Percentiles rank a stretch among this genome's conserved stretches.
phyloP scores from a whole-genome alignment of 2,888 invertebrate species.

The Cheilosia pagana region DNA sequence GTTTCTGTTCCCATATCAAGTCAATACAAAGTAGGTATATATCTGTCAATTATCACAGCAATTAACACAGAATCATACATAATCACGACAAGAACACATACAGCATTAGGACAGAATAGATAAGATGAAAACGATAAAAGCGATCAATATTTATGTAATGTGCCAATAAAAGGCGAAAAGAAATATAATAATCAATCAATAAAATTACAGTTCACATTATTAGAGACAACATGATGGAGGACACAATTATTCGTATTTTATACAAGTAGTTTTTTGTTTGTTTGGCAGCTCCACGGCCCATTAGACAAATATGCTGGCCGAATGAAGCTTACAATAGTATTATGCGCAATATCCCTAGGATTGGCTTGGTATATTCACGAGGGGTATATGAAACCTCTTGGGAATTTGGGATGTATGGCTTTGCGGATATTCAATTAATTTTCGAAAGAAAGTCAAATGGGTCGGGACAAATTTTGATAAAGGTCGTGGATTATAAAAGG shows the following conservation, averaged over 20 bases:
- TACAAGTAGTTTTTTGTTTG: not conserved
- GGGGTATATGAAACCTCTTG: not conserved
- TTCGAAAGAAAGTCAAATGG: slow-evolving; percentile 15
- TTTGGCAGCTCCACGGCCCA: slow-evolving; percentile 3
- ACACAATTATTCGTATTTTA: slow-evolving; percentile 5
- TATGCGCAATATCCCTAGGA: slow-evolving; percentile 21
- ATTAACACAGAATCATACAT: not conserved
- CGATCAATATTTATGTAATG: slow-evolving; percentile 2
- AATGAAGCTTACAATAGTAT: slow-evolving; percentile 7
- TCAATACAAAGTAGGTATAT: not conserved
- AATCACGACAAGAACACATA: not conserved
- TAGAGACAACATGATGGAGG: not conserved
- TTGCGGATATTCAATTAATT: slow-evolving; percentile 35
- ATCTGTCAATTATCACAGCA: slow-evolving; percentile 20
- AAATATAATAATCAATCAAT: slow-evolving; percentile 49
- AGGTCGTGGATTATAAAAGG: not conserved
- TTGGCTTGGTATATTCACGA: not conserved
- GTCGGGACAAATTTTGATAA: not conserved
- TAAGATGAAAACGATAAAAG: slow-evolving; percentile 28
- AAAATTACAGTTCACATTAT: slow-evolving; percentile 21
- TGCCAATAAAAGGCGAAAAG: slow-evolving; percentile 26
- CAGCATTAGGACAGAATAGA: not conserved
- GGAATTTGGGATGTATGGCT: not conserved
- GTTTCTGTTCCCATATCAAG: not conserved
- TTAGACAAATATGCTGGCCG: slow-evolving; percentile 10